These are phyloP conservation scores for Ruditapes philippinarum DNA, from an alignment of 1,140 invertebrate species.

Conservation along the genomic window DNA sequence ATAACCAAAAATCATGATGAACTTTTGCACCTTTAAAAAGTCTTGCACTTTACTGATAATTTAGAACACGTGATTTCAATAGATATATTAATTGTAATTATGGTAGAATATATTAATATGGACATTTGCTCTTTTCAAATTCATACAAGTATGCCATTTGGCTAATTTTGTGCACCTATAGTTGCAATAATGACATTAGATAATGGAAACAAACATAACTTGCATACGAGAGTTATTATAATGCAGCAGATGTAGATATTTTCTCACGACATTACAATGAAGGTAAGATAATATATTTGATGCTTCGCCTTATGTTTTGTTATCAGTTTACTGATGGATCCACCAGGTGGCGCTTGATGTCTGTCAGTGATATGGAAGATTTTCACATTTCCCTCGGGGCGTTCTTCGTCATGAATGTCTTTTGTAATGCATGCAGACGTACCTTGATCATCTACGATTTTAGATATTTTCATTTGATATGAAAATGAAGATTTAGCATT, in stretches of 20 bases:
- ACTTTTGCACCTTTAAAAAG: no score
- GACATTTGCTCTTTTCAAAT: no score
- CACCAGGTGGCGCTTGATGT: conserved; percentile 48
- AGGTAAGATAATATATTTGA: not conserved
- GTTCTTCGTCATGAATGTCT: not conserved
- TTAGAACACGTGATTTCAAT: no score
- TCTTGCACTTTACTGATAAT: no score
- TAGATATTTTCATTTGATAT: no score
- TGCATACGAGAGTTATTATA: not conserved
- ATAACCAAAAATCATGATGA: no score
- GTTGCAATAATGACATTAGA: not conserved
- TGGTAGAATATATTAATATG: no score
- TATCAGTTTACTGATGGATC: conserved; percentile 37
- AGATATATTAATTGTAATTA: no score
- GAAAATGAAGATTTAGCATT: no score
- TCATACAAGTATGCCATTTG: no score
- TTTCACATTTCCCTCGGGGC: not conserved
- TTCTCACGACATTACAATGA: conserved; percentile 20
- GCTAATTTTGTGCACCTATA: no score
- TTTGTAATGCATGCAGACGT: not conserved
- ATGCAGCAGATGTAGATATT: not conserved
- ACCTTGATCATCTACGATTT: not conserved
- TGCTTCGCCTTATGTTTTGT: not conserved
- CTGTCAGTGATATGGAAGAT: conserved; percentile 13
- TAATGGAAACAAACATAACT: not conserved